Conservation (phyloP, 2,797 vertebrate genomes). For the Dryobates pubescens region DNA sequence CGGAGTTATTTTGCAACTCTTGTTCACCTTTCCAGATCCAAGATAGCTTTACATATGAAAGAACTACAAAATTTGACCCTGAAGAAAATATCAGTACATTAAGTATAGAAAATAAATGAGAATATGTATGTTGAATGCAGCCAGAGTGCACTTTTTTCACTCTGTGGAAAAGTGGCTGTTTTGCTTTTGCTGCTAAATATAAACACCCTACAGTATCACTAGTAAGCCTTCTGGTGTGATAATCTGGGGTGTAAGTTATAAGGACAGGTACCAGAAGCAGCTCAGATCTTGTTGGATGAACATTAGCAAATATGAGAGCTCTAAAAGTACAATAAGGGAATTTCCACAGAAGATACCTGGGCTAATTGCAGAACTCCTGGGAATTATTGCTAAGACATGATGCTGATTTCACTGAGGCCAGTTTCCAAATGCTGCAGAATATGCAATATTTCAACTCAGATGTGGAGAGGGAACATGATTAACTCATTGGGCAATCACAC, state of each 20-base stretch:
- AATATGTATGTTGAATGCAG: neutral
- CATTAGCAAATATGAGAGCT: neutral
- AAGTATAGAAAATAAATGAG: neutral
- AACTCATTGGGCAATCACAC: neutral
- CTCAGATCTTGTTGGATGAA: neutral
- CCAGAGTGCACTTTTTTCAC: neutral
- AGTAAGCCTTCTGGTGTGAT: neutral
- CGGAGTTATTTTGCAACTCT: neutral
- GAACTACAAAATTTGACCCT: neutral
- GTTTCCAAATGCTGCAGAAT: neutral
- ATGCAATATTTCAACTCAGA: neutral
- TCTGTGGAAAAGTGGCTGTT: neutral
- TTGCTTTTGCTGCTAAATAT: neutral
- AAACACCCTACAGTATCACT: neutral
- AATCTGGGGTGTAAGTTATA: neutral
- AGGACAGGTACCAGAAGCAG: neutral
- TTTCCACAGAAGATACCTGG: neutral
- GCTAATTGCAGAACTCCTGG: neutral
- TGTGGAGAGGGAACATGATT: neutral
- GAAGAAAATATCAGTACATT: neutral
- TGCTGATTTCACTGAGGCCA: neutral
- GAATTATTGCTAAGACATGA: neutral
- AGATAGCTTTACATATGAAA: neutral
- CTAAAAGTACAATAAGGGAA: neutral
- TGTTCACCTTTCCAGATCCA: constrained; percentile 1